Evolutionary conservation across 2,797 vertebrate species (phyloP), one percentile per base, ranked within the genome.

Genomic region (Brachyalestes nurse): DNA sequence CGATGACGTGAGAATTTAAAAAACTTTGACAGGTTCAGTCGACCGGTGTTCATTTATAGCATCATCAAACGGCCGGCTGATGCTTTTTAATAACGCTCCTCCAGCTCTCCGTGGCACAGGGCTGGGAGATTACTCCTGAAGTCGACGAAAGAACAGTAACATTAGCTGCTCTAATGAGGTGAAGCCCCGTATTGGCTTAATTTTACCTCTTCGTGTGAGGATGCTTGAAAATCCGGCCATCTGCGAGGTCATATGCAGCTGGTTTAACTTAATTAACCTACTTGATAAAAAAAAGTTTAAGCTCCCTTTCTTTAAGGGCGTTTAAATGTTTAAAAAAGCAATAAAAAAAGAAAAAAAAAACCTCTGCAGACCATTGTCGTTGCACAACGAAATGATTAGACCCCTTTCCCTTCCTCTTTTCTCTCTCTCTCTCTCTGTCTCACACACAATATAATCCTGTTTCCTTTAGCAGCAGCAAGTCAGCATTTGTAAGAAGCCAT

Each of bases 1-100:
- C 90, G 86, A 90, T 90, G 88, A 90, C 88, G 86, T 70, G 66
- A 65, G 38, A 55, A 60, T 81, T 78, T 21, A 34, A 71, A 42
- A 64, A 53, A 74, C 65, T 62, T 67, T 66, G 77, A 82, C 80
- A 85, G 80, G 78, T 83, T 83, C 77, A 79, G 77, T 72, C 77
- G 65, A 72, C 57, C 77, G 64, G 58, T 10, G 58, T 79, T 75
- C 79, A 78, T 62, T 77, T 34, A 34, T 74, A 79, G 21, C 42
- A 72, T 55, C 38, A 34, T 61, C 47, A 40, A 38, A 62, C 42
- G 5, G 28, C 5, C 16, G 12, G 4, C 13, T 8, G 14, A 34
- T 57, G 14, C 12, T 34, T 12, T 53, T 72, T 62, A 51, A 72
- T 53, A 23, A 58, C 70, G 17, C 58, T 17, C 19, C 28, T 38